A percentile compares a stretch with the other conserved stretches of the same genome.
phyloP scores from a whole-genome alignment of 2,888 invertebrate species.

The Brachylomia viminalis region DNA sequence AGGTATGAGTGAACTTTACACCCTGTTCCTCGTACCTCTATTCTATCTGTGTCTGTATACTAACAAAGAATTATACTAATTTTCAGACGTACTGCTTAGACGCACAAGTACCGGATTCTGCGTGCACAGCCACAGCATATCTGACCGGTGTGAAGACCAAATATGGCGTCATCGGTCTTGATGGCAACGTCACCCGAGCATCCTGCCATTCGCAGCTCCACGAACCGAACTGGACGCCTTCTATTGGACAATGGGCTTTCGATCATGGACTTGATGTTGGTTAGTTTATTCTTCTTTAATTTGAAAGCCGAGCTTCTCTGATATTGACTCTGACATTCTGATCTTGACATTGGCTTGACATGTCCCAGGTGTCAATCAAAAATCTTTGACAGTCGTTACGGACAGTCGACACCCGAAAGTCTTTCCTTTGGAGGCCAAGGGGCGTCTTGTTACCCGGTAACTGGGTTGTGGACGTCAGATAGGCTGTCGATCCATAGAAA shows the following conservation, averaged over 20 bases:
- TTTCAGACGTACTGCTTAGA: conserved; percentile 91
- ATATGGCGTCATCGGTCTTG: conserved; percentile 92
- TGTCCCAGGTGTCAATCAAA: neutral
- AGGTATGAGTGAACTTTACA: too few species aligned
- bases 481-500: neutral
- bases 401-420: neutral
- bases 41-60: too few species aligned
- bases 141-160: conserved; percentile 93
- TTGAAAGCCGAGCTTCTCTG: neutral
- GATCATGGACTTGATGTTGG: conserved; percentile 86
- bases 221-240: conserved; percentile 90
- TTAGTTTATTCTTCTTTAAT: conserved; percentile 67
- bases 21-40: too few species aligned
- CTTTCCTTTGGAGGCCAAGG: neutral
- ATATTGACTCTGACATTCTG: too few species aligned
- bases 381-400: neutral
- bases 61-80: neutral
- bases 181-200: conserved; percentile 91
- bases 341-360: neutral
- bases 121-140: conserved; percentile 93
- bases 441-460: neutral
- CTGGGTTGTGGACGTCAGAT: neutral
- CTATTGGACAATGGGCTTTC: conserved; percentile 93
- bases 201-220: conserved; percentile 92
- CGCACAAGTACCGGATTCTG: conserved; percentile 94